Base-by-base conservation (phyloP, 2,888 invertebrate species). In the Teleogryllus oceanicus region DNA sequence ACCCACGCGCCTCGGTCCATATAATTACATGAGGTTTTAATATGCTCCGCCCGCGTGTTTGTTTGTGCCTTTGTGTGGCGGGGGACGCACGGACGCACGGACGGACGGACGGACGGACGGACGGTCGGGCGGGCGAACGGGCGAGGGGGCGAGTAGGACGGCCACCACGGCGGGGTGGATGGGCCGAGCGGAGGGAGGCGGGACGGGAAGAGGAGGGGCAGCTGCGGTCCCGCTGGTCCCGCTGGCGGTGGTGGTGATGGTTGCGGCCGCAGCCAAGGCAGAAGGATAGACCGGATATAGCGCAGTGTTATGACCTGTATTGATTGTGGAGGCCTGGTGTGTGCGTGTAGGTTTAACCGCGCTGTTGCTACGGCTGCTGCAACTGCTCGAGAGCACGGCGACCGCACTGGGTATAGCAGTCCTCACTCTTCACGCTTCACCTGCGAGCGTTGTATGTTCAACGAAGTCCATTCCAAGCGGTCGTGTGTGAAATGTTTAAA, bases 11-110 rank as follows among this genome's bases (percentile, higher is more conserved):
- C 62, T 37, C 62, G 13, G 62, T 62, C n/a, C 62, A 16, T 62
- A 62, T 62, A 62, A 62, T 62, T 62, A n/a, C 62, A 62, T 62
- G 62, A 62, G 62, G 62, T 62, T 62, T 62, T 62, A 62, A 62
- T 62, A 62, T 62, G 62, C 62, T 62, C 62, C 62, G n/a, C 8
- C n/a, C n/a, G 62, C n/a, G n/a, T 62, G 62, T 62, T 18, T 62
- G 62, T 62, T 62, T 62, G 62, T 62, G 62, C 62, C 62, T 62
- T 62, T 62, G 62, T 62, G 12, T 62, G 62, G 62, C n/a, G 62
- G n/a, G 16, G n/a, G 4, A n/a, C 16, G 16, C 16, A 3, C 13
- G 62, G 62, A n/a, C 13, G 62, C 4, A n/a, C 62, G 16, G n/a
- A n/a, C 62, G n/a, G 16, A n/a, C 62, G 13, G 62, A 12, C 62